phyloP scores from a whole-genome alignment of 2,888 invertebrate genomes.

The Pseudeuparius sepicola region DNA sequence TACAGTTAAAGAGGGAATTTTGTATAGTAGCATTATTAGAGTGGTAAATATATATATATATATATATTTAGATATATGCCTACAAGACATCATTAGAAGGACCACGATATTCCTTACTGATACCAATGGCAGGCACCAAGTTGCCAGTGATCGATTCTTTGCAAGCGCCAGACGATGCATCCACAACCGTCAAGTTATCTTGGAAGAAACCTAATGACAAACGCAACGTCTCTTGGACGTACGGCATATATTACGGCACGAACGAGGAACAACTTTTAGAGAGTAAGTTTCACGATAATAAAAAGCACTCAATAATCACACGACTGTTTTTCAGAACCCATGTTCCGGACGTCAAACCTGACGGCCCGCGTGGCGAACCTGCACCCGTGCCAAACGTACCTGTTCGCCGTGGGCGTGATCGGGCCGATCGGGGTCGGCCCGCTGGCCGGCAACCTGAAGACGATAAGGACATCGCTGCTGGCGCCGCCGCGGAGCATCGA shows the following conservation, averaged over 20 bases:
- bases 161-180: slow-evolving; percentile 44
- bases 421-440: slow-evolving; percentile 59
- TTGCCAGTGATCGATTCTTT: slow-evolving; percentile 44
- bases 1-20: too few relatives aligned
- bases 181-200: slow-evolving; percentile 52
- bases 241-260: slow-evolving; percentile 63
- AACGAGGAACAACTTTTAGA: slow-evolving; percentile 47
- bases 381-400: slow-evolving; percentile 64
- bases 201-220: slow-evolving; percentile 56
- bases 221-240: slow-evolving; percentile 49
- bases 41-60: too few relatives aligned
- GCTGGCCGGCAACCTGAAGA: slow-evolving; percentile 41
- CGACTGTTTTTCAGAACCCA: too few relatives aligned
- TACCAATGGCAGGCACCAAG: slow-evolving; percentile 36
- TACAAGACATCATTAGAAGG: slow-evolving; percentile 49
- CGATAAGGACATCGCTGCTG: slow-evolving; percentile 33
- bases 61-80: slow-evolving; percentile 53
- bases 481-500: slow-evolving; percentile 60
- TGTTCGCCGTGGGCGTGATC: slow-evolving; percentile 58
- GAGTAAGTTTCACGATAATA: slow-evolving; percentile 36
- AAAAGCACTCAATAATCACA: too few relatives aligned
- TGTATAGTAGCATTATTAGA: too few relatives aligned
- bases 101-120: slow-evolving; percentile 40
- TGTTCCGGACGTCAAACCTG: slow-evolving; percentile 41
- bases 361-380: slow-evolving; percentile 50